Evolutionary conservation across 2,113 vertebrate species (phyloP).

Genomic region (Coracopsis vasa): DNA sequence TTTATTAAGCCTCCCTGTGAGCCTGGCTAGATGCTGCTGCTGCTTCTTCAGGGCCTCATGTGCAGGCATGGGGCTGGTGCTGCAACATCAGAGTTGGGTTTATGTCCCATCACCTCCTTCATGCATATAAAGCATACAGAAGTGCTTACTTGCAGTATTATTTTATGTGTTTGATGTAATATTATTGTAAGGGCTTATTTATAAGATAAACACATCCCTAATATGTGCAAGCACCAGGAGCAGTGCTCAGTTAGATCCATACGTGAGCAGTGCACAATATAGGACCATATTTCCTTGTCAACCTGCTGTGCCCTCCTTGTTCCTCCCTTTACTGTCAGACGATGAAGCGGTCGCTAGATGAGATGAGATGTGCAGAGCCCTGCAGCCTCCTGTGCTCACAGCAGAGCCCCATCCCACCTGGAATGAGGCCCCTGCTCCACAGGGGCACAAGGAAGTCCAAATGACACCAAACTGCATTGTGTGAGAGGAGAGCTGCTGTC

Average conservation of each 20-base stretch:
- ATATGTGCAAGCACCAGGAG: background rate
- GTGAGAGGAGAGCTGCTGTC: background rate
- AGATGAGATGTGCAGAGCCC: background rate
- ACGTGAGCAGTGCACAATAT: background rate
- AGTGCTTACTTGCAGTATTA: background rate
- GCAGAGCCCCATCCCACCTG: accelerated
- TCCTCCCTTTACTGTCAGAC: background rate
- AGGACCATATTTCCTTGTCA: background rate
- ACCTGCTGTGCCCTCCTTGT: background rate
- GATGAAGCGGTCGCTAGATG: accelerated
- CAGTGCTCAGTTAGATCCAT: background rate
- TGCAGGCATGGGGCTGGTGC: background rate
- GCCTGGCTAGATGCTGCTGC: background rate
- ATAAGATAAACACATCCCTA: background rate
- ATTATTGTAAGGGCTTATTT: background rate
- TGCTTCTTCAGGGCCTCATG: background rate
- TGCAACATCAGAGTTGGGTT: background rate
- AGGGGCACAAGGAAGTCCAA: background rate
- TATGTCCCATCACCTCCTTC: background rate
- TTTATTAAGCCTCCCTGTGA: background rate
- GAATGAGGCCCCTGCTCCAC: background rate
- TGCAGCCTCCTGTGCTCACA: background rate
- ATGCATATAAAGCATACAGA: background rate
- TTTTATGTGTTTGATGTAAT: background rate
- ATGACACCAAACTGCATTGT: accelerated